A percentile compares a stretch with the other conserved stretches of the same genome.
Conservation (phyloP, 2,113 vertebrate species). For the Cephalopholis sonnerati region DNA sequence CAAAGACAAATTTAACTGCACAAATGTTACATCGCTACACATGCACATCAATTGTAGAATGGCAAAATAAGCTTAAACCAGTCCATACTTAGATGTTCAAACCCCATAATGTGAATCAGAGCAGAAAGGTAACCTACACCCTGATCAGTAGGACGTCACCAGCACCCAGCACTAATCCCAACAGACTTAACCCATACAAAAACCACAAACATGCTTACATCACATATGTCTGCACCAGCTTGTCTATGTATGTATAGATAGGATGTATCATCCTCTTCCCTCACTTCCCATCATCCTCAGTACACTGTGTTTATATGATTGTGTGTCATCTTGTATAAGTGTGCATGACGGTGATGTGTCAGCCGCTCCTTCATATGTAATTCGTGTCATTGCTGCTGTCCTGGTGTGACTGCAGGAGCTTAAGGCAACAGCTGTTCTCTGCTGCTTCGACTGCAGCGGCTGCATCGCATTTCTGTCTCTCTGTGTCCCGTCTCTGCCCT, state of each 20-base stretch:
- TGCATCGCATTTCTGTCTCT: constrained; percentile 11
- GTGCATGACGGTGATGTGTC: constrained; percentile 37
- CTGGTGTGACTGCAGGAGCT: constrained; percentile 61
- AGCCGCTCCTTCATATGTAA: constrained; percentile 61
- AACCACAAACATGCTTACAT: neutral
- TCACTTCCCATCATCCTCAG: neutral
- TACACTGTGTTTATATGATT: neutral
- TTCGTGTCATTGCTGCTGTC: constrained; percentile 53
- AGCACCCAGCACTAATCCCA: neutral
- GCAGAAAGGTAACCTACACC: neutral
- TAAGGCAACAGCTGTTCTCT: constrained; percentile 70
- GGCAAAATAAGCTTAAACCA: neutral
- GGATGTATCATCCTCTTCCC: neutral
- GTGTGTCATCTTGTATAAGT: constrained; percentile 38
- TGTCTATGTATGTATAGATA: neutral
- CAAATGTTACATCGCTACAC: neutral
- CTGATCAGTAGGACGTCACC: neutral
- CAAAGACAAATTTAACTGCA: neutral
- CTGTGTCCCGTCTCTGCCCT: neutral
- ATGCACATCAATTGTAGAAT: neutral
- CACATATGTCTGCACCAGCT: neutral
- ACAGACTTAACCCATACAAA: neutral
- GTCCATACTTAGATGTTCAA: neutral
- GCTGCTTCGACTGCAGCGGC: constrained; percentile 5
- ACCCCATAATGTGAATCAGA: neutral